Percentiles rank a stretch among this genome's conserved stretches.
These are phyloP conservation scores for Antigone vipio DNA, from an alignment of 2,113 vertebrate species.

Conservation along the genomic window DNA sequence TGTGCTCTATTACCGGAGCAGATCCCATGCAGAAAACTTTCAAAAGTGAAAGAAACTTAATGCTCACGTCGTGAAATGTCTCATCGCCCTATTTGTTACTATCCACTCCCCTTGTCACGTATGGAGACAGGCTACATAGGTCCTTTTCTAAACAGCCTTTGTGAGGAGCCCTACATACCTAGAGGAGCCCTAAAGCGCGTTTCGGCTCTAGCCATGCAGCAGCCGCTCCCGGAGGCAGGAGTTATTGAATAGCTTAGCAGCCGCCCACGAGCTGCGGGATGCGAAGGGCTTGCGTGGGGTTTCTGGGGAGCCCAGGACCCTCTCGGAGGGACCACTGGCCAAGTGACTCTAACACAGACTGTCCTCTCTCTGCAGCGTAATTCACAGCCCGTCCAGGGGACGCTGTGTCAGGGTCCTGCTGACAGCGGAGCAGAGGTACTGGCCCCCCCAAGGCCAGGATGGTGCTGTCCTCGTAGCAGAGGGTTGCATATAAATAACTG, in stretches of 20 bases:
- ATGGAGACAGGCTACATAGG: neutral
- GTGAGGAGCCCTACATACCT: neutral
- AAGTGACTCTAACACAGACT: neutral
- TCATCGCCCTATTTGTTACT: neutral
- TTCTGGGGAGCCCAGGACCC: neutral
- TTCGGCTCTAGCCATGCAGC: neutral
- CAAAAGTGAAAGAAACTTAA: neutral
- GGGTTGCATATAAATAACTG: neutral
- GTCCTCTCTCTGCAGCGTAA: neutral
- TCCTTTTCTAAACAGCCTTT: neutral
- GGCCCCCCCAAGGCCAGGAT: neutral
- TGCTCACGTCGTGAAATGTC: neutral
- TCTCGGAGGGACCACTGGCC: no score
- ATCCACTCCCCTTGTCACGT: neutral
- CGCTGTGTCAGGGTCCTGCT: accelerated
- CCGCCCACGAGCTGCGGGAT: accelerated
- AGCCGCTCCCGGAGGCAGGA: neutral
- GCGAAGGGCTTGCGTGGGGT: neutral
- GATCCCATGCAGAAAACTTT: neutral
- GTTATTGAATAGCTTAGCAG: neutral
- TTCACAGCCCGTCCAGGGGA: no score
- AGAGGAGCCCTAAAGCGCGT: neutral
- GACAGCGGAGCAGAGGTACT: neutral
- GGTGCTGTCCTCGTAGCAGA: accelerated
- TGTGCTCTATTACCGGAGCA: neutral